Evolutionary conservation across 2,888 invertebrate genomes (phyloP).

Genomic region (Portevinia maculata): DNA sequence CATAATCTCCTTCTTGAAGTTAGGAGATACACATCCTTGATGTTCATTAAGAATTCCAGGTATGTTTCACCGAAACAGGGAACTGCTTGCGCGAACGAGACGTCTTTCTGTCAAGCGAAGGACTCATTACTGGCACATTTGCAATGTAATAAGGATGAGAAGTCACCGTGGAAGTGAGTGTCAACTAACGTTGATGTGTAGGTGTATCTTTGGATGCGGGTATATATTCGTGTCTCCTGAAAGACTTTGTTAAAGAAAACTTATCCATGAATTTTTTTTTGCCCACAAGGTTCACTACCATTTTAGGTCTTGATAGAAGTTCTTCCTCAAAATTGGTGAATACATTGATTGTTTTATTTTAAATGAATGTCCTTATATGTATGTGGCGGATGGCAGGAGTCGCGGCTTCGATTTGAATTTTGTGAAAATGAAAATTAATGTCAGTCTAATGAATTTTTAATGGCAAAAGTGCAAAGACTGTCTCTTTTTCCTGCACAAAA

Average conservation of each 20-base stretch:
- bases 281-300: slow-evolving; percentile 12
- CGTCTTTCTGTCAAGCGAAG: slow-evolving; percentile 42
- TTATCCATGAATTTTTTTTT: slow-evolving; percentile 50
- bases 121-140: slow-evolving; percentile 69
- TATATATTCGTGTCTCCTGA: slow-evolving; percentile 4
- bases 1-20: slow-evolving; percentile 50
- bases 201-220: no score
- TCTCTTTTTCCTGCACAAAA: neutral
- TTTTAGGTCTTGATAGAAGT: slow-evolving; percentile 46
- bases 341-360: slow-evolving; percentile 69
- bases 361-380: slow-evolving; percentile 42
- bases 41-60: slow-evolving; percentile 72
- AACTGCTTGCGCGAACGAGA: slow-evolving; percentile 45
- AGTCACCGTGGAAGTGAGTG: slow-evolving; percentile 10
- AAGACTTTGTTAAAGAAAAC: slow-evolving; percentile 19
- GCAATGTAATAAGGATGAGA: slow-evolving; percentile 29
- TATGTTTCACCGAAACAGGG: slow-evolving; percentile 55
- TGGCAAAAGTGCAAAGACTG: slow-evolving; percentile 68
- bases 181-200: no score
- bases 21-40: slow-evolving; percentile 69
- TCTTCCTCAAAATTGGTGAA: slow-evolving; percentile 55
- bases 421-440: slow-evolving; percentile 59
- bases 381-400: neutral
- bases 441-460: slow-evolving; percentile 72
- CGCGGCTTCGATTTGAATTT: slow-evolving; percentile 42